Base-by-base conservation (phyloP, 1,140 invertebrate species). In the Drosophila auraria region DNA sequence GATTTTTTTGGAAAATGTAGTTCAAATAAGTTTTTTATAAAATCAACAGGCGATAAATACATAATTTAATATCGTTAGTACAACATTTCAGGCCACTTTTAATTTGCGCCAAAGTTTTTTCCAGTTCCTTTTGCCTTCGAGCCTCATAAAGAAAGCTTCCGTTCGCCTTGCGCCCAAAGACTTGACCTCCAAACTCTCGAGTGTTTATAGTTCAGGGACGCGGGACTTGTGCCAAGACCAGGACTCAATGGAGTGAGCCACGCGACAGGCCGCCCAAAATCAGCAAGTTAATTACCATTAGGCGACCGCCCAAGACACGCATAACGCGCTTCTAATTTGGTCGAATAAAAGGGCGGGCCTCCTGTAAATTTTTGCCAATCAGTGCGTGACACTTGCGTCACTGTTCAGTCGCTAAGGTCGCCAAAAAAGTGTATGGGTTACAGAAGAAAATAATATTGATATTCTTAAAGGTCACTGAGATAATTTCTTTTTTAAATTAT, bases 201-300 rank as follows among this genome's bases (percentile, higher is more conserved):
- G 40, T 58, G 40, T 20, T 50, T 58, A 27, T 72, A 72, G 53
- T 51, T 44, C 20, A 68, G 42, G 49, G 7, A 40, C 58, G 9
- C 44, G 33, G 20, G 27, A 23, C 54, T 38, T 40, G 54, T 44
- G 36, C 51, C 61, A n/a, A 49, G 56, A 64, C 38, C 11, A 12
- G 59, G 54, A 84, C 38, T 51, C 86, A 87, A 87, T 87, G 78
- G 58, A 78, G 84, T 49, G 86, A 64, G 70, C 86, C 84, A 89
- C 82, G 84, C 84, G 84, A 84, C 77, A 68, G 68, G 60, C 53
- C 54, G 54, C 57, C 62, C 71, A 73, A 87, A 72, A 74, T 80
- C 61, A 65, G 63, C 76, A 80, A 87, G 62, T 81, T 83, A 89
- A 87, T 87, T 89, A 80, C 68, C 59, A 78, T 78, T 72, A 78